Evolutionary conservation across 2,113 vertebrate species (phyloP).

Genomic region (Gnathonemus echidnorhynchus): DNA sequence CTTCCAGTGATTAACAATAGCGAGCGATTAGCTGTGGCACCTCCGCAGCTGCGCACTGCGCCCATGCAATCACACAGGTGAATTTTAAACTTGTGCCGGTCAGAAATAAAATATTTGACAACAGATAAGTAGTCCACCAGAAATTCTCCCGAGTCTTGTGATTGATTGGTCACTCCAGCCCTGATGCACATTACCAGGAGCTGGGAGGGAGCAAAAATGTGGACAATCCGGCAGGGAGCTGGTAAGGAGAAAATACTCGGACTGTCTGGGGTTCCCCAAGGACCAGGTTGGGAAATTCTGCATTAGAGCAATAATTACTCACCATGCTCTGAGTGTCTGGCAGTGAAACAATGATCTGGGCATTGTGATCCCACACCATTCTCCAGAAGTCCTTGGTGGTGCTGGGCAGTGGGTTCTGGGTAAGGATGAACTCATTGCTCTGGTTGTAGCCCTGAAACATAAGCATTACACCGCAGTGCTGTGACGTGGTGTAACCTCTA

Average conservation of each 20-base stretch:
- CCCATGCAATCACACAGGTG: not conserved
- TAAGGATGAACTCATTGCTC: conserved; percentile 85
- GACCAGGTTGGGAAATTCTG: not conserved
- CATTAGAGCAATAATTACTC: conserved; percentile 27
- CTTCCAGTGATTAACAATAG: not conserved
- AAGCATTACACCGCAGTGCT: not conserved
- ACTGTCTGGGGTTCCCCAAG: not conserved
- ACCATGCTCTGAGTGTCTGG: conserved; percentile 71
- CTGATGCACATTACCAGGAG: not conserved
- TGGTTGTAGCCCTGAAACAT: conserved; percentile 78
- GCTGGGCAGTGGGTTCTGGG: conserved; percentile 81
- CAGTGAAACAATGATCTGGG: conserved; percentile 82
- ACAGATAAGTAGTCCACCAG: not conserved
- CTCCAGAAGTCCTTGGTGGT: conserved; percentile 94
- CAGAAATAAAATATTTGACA: not conserved
- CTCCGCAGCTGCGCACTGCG: not conserved
- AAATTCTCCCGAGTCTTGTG: not conserved
- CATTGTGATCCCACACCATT: conserved; percentile 95
- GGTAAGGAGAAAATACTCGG: not conserved
- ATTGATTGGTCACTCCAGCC: not conserved
- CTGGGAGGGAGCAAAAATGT: too few relatives aligned
- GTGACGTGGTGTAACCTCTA: not conserved
- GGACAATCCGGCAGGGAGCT: too few relatives aligned
- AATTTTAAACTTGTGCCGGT: not conserved
- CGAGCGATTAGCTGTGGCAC: not conserved